phyloP scores from a whole-genome alignment of 2,888 invertebrate genomes.

The Apamea sordens region DNA sequence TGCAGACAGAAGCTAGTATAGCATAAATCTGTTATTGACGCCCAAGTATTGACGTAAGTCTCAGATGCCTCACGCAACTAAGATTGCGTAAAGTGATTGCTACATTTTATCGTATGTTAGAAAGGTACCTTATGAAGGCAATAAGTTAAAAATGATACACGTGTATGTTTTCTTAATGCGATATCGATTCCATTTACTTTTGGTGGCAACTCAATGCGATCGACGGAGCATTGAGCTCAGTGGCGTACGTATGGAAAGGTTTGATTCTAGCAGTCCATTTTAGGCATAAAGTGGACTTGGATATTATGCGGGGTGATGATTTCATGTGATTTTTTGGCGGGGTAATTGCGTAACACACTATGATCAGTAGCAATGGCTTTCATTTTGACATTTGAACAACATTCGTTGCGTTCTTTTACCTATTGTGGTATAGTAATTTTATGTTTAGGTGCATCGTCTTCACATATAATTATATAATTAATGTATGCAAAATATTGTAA shows the following conservation, averaged over 20 bases:
- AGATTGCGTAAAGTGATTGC: conserved; percentile 29
- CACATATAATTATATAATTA: no score
- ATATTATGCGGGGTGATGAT: not conserved
- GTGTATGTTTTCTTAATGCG: not conserved
- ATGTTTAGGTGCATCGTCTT: no score
- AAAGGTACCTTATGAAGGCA: not conserved
- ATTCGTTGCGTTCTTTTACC: no score
- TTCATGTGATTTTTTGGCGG: not conserved
- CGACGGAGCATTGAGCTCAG: not conserved
- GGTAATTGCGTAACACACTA: no score
- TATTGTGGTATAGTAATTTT: no score
- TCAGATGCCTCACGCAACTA: conserved; percentile 5
- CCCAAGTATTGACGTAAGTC: conserved; percentile 28
- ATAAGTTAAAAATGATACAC: not conserved
- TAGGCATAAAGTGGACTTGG: not conserved
- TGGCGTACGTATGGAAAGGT: not conserved
- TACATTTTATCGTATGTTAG: not conserved
- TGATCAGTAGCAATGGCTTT: no score
- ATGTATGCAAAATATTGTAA: no score
- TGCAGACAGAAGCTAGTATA: not conserved
- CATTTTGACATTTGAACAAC: no score
- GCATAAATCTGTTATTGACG: conserved; percentile 39
- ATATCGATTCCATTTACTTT: not conserved
- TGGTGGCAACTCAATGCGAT: not conserved
- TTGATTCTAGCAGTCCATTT: not conserved